Evolutionary conservation across 64 coral and sea anemone species (phyloP).

Genomic region (Pocillopora damicornis): DNA sequence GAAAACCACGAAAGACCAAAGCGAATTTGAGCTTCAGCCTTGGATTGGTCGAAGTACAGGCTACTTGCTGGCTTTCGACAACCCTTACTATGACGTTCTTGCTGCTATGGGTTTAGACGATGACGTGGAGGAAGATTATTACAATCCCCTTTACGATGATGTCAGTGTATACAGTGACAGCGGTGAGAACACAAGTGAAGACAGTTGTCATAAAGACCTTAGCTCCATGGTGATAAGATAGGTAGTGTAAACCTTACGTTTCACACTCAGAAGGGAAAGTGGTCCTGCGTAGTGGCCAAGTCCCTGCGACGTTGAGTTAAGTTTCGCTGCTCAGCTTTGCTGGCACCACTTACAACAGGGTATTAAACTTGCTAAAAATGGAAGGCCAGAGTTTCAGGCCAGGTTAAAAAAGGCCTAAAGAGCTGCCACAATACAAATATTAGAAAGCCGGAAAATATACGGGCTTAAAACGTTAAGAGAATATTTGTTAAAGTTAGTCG

Average conservation of each 20-base stretch:
- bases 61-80: slow-evolving; percentile 90
- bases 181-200: slow-evolving; percentile 77
- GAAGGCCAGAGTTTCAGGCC: not conserved
- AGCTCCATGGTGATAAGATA: slow-evolving; percentile 43
- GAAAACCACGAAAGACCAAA: slow-evolving; percentile 67
- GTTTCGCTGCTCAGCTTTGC: not conserved
- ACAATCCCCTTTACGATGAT: slow-evolving; percentile 89
- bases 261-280: too few species aligned
- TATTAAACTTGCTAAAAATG: not conserved
- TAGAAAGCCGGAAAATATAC: not conserved
- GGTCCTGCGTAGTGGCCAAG: too few species aligned
- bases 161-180: slow-evolving; percentile 88
- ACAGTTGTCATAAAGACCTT: slow-evolving; percentile 80
- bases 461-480: not conserved
- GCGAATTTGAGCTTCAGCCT: slow-evolving; percentile 92
- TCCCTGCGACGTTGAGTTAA: too few species aligned
- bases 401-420: not conserved
- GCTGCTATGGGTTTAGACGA: slow-evolving; percentile 96
- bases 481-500: not conserved
- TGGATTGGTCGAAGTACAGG: slow-evolving; percentile 68
- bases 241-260: not conserved
- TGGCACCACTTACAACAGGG: not conserved
- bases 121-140: slow-evolving; percentile 94
- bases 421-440: not conserved
- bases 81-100: slow-evolving; percentile 94